A percentile compares a stretch with the other conserved stretches of the same genome.
These are phyloP conservation scores for Leptinotarsa lineolata DNA, from an alignment of 1,140 invertebrate species.

Conservation along the genomic window DNA sequence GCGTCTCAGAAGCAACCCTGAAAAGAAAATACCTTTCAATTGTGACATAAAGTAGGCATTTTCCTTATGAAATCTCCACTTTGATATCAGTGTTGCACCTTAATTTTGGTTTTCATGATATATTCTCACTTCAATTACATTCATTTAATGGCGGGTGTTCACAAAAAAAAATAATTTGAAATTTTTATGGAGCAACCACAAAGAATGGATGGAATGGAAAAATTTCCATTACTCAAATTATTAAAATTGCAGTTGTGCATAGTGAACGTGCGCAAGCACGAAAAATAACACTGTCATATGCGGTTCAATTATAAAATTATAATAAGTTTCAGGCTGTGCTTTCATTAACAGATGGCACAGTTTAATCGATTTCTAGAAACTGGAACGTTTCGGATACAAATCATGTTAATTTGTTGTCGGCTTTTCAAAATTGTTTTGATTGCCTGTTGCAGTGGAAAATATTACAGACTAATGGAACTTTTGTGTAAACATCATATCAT, in stretches of 20 bases:
- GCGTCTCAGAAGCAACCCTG: too few species aligned
- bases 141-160: too few species aligned
- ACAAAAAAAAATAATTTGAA: too few species aligned
- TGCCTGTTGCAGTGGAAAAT: not conserved
- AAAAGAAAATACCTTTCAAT: too few species aligned
- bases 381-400: not conserved
- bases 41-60: too few species aligned
- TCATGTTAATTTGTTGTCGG: not conserved
- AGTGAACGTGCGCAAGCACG: not conserved
- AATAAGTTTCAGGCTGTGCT: not conserved
- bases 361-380: not conserved
- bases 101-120: too few species aligned
- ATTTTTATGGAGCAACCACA: too few species aligned
- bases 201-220: not conserved
- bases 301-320: not conserved
- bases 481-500: too few species aligned
- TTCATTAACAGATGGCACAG: not conserved
- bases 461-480: not conserved
- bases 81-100: too few species aligned
- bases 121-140: too few species aligned
- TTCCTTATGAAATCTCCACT: too few species aligned
- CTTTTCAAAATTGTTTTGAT: not conserved
- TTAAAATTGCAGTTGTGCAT: not conserved
- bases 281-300: not conserved
- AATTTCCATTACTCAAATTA: not conserved